Evolutionary conservation across 2,113 vertebrate genomes (phyloP).

Genomic region (Collichthys lucidus): DNA sequence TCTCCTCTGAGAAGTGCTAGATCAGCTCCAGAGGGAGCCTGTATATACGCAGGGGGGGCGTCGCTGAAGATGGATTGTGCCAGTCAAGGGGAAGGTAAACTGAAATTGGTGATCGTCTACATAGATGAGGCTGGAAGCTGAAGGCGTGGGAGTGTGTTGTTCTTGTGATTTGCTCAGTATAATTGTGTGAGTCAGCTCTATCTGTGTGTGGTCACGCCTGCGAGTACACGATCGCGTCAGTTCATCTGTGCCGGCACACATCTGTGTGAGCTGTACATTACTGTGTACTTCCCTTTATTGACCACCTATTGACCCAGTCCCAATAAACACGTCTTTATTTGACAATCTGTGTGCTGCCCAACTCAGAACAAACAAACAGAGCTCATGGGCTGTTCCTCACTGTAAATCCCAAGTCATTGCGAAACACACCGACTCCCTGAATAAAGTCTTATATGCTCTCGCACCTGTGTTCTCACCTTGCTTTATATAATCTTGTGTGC

Average conservation of each 20-base stretch:
- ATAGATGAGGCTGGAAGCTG: constrained; percentile 33
- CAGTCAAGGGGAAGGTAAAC: constrained; percentile 70
- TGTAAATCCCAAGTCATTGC: constrained; percentile 12
- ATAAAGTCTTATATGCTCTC: constrained; percentile 22
- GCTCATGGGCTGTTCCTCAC: constrained; percentile 10
- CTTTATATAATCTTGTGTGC: constrained; percentile 54
- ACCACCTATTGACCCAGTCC: constrained; percentile 41
- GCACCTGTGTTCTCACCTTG: constrained; percentile 30
- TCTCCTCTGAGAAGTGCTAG: constrained; percentile 71
- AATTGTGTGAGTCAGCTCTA: constrained; percentile 10
- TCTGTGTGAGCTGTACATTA: constrained; percentile 23
- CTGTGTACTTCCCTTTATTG: constrained; percentile 48
- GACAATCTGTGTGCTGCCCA: neutral
- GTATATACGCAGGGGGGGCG: constrained; percentile 29
- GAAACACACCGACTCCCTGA: constrained; percentile 17
- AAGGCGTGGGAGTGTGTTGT: constrained; percentile 21
- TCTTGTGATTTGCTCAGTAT: constrained; percentile 13
- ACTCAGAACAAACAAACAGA: constrained; percentile 36
- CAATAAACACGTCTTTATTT: constrained; percentile 63
- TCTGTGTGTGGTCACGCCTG: constrained; percentile 7
- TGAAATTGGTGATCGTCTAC: constrained; percentile 63
- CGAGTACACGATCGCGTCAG: neutral
- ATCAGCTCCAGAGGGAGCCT: constrained; percentile 74
- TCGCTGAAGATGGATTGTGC: constrained; percentile 68
- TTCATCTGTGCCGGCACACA: constrained; percentile 19